These are phyloP conservation scores for Tipula lateralis DNA, from an alignment of 2,888 invertebrate genomes.

Conservation along the genomic window DNA sequence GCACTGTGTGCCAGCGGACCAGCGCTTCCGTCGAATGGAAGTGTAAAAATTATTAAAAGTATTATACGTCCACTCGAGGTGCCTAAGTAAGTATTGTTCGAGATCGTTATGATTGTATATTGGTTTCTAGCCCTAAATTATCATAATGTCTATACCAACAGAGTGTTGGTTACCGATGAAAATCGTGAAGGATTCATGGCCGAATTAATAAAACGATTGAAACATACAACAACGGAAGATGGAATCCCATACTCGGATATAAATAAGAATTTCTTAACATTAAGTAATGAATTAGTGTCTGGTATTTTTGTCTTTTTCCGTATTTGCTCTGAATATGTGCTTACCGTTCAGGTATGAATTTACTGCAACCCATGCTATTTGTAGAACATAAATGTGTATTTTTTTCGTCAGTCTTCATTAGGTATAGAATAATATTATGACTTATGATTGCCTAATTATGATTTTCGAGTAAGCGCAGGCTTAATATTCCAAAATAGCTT, in stretches of 20 bases:
- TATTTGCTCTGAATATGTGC: not conserved
- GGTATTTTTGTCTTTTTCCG: not conserved
- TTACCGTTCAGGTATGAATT: not conserved
- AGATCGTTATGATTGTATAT: too few relatives aligned
- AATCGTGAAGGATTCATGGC: not conserved
- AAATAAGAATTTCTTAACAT: not conserved
- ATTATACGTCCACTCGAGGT: constrained; percentile 34
- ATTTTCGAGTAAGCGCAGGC: not conserved
- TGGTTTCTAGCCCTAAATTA: not conserved
- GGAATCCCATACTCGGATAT: not conserved
- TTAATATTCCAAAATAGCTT: not conserved
- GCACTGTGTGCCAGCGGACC: constrained; percentile 35
- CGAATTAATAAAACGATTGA: not conserved
- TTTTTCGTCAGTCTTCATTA: not conserved
- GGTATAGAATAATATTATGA: not conserved
- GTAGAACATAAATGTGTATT: not conserved
- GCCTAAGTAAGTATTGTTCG: constrained; percentile 36
- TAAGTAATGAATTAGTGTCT: not conserved
- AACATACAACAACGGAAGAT: not conserved
- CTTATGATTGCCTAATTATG: not conserved
- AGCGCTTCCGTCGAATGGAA: constrained; percentile 33
- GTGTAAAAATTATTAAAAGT: constrained; percentile 34
- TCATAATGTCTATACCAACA: not conserved
- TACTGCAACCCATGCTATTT: not conserved
- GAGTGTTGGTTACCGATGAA: not conserved